Evolutionary conservation across 2,113 vertebrate species (phyloP), one percentile per base, ranked within the genome.

Genomic region (Paratilapia polleni): DNA sequence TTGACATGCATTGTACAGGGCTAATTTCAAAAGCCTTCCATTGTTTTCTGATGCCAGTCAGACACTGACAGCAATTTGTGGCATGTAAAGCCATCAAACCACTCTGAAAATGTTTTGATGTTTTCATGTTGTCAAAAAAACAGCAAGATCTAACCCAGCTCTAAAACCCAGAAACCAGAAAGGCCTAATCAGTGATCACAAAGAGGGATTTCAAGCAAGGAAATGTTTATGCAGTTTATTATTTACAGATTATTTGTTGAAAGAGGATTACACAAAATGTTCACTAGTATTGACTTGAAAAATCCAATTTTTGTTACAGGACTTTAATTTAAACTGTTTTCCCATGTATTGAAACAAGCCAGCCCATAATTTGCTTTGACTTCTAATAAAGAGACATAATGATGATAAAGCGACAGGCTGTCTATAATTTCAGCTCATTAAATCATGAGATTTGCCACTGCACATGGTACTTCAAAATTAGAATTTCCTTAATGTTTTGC

Each of bases 41-140:
- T 84, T 88, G 88, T 86, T 79, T 78, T 70, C 47, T 22, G 31
- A 57, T 88, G 83, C 43, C 82, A 87, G 66, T 86, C 78, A 84
- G 28, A 73, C 34, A 82, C 28, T 84, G 86, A 84, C 85, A 84
- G 78, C 76, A 43, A 76, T 84, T 84, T 59, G 64, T 82, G 78
- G 68, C 81, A 80, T 87, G 76, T 82, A 80, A 82, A 90, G 56
- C 57, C 83, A 82, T 86, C 80, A 82, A 77, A 80, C n/a, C 31
- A 2, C 38, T 85, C 43, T 41, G 41, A 77, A 78, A 81, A 43
- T 56, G 62, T 73, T 90, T 86, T 6, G 22, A 78, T 77, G 82
- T 81, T 56, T 49, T 61, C 0, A 66, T 58, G 15, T 63, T 80
- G 24, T 77, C 75, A 31, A 22, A 43, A 89, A 77, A 17, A 81